Percentiles rank a stretch among this genome's conserved stretches.
Conservation (phyloP, 2,113 vertebrate species). For the Anser brachyrhynchus region DNA sequence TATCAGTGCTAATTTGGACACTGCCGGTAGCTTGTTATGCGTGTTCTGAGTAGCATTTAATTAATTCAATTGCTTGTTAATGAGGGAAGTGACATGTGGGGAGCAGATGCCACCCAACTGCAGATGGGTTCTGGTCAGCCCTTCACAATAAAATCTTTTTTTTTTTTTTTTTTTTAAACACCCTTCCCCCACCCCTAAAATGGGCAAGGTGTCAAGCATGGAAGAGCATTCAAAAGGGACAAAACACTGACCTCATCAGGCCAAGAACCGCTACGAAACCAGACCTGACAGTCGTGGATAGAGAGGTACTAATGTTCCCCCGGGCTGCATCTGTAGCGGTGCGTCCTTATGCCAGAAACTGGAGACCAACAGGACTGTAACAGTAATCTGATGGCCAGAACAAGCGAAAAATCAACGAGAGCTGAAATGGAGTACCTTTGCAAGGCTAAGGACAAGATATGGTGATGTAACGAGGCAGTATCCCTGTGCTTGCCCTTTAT, state of each 20-base stretch:
- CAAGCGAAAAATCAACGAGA: slow-evolving; percentile 20
- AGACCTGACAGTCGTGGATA: background rate
- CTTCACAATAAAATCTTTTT: slow-evolving; percentile 69
- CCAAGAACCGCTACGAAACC: slow-evolving; percentile 67
- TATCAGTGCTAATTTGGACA: slow-evolving; percentile 91
- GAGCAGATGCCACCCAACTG: slow-evolving; percentile 88
- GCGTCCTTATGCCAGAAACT: slow-evolving; percentile 48
- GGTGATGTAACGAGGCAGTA: background rate
- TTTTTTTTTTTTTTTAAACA: background rate
- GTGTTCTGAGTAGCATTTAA: slow-evolving; percentile 91
- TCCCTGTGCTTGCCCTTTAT: slow-evolving; percentile 36
- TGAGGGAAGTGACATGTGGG: slow-evolving; percentile 91
- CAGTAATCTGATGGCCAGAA: slow-evolving; percentile 60
- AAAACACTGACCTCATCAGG: slow-evolving; percentile 78
- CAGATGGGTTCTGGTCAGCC: slow-evolving; percentile 85
- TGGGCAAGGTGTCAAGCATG: slow-evolving; percentile 66
- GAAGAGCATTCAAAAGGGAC: slow-evolving; percentile 75
- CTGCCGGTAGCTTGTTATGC: slow-evolving; percentile 91
- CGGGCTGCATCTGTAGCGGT: slow-evolving; percentile 34
- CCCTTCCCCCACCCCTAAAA: slow-evolving; percentile 26
- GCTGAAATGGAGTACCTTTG: slow-evolving; percentile 5
- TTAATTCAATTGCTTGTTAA: slow-evolving; percentile 94
- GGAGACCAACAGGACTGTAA: slow-evolving; percentile 11
- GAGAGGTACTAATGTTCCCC: slow-evolving; percentile 37
- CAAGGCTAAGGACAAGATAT: background rate